Conservation (phyloP, 2,113 vertebrate species). For the Spermophilus dauricus region DNA sequence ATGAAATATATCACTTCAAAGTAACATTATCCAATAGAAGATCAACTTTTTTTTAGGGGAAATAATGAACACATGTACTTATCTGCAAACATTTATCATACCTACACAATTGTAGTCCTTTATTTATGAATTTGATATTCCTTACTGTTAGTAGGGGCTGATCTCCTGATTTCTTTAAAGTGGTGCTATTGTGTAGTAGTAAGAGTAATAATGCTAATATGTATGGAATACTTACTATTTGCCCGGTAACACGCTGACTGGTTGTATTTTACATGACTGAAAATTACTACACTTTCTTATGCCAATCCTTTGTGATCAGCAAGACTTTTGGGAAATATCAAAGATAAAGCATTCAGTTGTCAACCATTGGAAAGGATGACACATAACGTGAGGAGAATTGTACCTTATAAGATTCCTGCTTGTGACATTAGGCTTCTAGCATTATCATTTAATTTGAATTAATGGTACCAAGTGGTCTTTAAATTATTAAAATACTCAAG, state of each 20-base stretch:
- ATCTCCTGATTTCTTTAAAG: constrained; percentile 36
- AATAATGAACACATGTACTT: background rate
- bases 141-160: background rate
- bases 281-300: background rate
- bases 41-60: background rate
- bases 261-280: background rate
- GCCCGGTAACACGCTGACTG: background rate
- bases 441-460: constrained; percentile 31
- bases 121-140: background rate
- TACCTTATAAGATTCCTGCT: constrained; percentile 22
- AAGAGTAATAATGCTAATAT: background rate
- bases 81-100: background rate
- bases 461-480: background rate
- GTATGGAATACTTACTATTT: background rate
- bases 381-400: constrained; percentile 6
- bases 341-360: background rate
- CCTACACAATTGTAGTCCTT: background rate
- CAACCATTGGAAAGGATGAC: background rate
- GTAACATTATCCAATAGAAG: background rate
- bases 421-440: background rate
- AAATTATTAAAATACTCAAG: background rate
- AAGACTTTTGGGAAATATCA: background rate
- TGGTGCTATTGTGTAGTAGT: background rate
- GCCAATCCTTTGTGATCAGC: background rate
- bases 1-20: background rate